phyloP scores from a whole-genome alignment of 2,888 invertebrate species.

The Diploptera punctata region DNA sequence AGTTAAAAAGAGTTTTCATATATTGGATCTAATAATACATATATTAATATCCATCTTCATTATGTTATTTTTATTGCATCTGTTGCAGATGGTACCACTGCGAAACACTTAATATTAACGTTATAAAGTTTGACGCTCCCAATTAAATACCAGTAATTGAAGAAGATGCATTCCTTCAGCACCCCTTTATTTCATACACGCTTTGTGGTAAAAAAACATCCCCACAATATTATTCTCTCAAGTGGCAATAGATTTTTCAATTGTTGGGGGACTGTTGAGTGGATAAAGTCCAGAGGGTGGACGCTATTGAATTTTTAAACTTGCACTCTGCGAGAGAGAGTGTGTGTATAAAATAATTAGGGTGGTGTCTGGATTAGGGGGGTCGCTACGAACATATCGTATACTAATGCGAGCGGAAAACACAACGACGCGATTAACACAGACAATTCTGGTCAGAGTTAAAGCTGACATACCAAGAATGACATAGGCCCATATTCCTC shows the following conservation, averaged over 20 bases:
- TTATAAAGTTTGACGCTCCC: constrained; percentile 7
- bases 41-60: too few relatives aligned
- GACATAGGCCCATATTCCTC: too few relatives aligned
- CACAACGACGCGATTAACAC: too few relatives aligned
- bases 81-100: too few relatives aligned
- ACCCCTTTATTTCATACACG: background rate
- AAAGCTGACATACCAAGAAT: too few relatives aligned
- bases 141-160: constrained; percentile 24
- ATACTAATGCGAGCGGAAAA: too few relatives aligned
- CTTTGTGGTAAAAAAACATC: background rate
- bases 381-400: too few relatives aligned
- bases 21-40: too few relatives aligned
- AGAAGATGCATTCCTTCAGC: background rate
- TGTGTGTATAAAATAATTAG: background rate
- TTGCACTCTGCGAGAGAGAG: background rate
- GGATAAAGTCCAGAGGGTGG: background rate
- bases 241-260: background rate
- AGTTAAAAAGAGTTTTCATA: too few relatives aligned
- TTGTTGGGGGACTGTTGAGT: background rate
- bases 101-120: too few relatives aligned
- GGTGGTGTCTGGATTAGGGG: background rate
- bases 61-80: too few relatives aligned
- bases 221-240: background rate
- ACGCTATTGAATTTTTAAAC: background rate
- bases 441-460: too few relatives aligned